Base-by-base conservation (phyloP, 2,113 vertebrate genomes). In the Rana temporaria region DNA sequence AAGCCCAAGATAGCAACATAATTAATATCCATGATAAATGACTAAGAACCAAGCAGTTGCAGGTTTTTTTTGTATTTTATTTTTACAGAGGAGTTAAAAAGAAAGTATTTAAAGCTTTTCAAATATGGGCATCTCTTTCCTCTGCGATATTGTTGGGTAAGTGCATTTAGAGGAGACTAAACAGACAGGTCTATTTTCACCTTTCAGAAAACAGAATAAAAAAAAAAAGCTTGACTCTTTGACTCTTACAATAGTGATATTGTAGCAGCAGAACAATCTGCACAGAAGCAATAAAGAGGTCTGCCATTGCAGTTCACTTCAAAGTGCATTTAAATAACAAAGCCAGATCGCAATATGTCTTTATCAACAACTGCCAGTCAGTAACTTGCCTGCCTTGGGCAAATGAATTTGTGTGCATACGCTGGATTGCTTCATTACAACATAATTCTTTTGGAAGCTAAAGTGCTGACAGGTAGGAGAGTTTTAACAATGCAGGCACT, bases 1-100 rank as follows among this genome's bases (percentile, higher is more conserved):
- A 89, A 91, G 82, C 1, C 0, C 0, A 88, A 89, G 88, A 93
- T 87, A 91, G 84, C 55, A 70, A 60, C 6, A 82, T 82, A 91
- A 90, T 88, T 88, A 88, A 89, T 38, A 84, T 84, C 74, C 18
- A 48, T 30, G 66, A 91, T 72, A 88, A 89, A 90, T 78, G 70
- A 81, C 83, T 85, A 79, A 87, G 82, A 75, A 84, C 62, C 42
- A 62, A 56, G 57, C 65, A 84, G 90, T 88, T 89, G 85, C 85
- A 88, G 86, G 84, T 86, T 81, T 82, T 59, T 79, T 87, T 71
- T 83, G 1, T 42, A 48, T 82, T 11, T 38, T 22, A 17, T 62
- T 80, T 84, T 57, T 2, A 24, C 57, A 52, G 0, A 77, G 74
- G 56, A 85, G 84, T 86, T 19, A 67, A 84, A 79, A 18, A 79